Evolutionary conservation across 92 coral and sea anemone genomes (phyloP), one percentile per base, ranked within the genome.

Genomic region (Porites cylindrica): DNA sequence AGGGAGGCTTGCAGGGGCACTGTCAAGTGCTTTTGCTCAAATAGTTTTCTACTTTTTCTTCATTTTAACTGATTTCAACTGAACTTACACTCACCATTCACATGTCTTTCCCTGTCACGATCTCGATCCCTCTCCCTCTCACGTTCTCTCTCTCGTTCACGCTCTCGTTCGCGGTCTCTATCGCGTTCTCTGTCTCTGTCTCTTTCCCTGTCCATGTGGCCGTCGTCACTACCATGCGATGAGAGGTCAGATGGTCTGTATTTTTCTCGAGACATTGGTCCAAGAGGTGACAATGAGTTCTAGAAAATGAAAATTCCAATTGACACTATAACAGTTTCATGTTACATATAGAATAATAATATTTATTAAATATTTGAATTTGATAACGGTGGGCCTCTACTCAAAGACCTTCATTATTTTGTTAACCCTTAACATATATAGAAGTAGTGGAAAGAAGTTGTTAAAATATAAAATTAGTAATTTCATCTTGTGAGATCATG

Each of bases 221-320:
- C 99, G 70, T 97, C 99, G 51, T 97, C 99, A 63, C 99, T 97
- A 10, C 98, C 99, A 86, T 97, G 99, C 0, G 99, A 97, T 2
- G 98, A 95, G 84, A 96, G 79, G 85, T 97, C 99, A 23, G 99
- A 97, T 20, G 99, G 82, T 60, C 99, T 78, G 86, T 90, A 94
- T 72, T 97, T 97, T 63, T 95, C 99, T 67, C 98, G 75, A 11
- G 98, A 95, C 89, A 90, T 88, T 2, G 96, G 90, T 16, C 96
- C 98, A 66, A 97, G 89, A 1, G 99, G 99, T 1, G 99, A 97
- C 82, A 97, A 69, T 10, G 99, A 96, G 78, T 96, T 96, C 99
- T 97, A 66, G 47, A 64, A 76, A 16, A 51, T 38, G 0, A 53
- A 17, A 63, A 16, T 7, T 29, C 14, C n/a, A 21, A 2, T 50